Conservation (phyloP, 2,113 vertebrate genomes). For the Ochotona curzoniae region DNA sequence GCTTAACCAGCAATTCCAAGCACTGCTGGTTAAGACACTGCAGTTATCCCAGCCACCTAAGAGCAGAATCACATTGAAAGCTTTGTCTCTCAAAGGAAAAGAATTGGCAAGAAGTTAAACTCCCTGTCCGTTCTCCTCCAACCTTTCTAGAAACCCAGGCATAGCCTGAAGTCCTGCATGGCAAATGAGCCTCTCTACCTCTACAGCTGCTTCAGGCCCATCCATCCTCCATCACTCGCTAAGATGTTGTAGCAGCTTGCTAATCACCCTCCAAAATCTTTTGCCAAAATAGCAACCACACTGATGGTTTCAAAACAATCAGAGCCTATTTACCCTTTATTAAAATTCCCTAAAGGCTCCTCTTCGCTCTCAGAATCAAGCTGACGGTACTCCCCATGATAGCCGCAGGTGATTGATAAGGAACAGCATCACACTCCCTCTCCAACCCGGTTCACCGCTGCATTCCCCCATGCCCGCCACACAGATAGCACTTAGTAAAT, state of each 20-base stretch:
- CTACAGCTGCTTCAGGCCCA: neutral
- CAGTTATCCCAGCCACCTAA: neutral
- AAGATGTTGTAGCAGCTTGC: neutral
- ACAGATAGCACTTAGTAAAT: neutral
- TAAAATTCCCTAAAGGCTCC: neutral
- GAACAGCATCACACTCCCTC: neutral
- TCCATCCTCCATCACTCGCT: neutral
- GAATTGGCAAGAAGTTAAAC: neutral
- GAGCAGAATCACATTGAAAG: rapidly evolving
- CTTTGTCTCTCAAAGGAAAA: neutral
- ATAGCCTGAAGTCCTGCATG: neutral
- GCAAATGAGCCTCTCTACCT: neutral
- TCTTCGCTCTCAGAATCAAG: neutral
- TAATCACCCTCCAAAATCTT: neutral
- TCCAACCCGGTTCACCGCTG: neutral
- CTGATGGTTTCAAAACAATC: neutral
- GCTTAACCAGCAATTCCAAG: too few relatives aligned
- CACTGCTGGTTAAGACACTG: too few relatives aligned
- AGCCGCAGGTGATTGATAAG: neutral
- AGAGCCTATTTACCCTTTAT: neutral
- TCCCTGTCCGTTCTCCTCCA: neutral
- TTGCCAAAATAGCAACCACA: neutral
- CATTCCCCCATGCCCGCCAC: too few relatives aligned
- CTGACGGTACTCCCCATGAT: neutral
- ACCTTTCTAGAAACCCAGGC: neutral